A percentile compares a stretch with the other conserved stretches of the same genome.
phyloP scores from a whole-genome alignment of 2,113 vertebrate genomes.

The Rhabdornis inornatus region DNA sequence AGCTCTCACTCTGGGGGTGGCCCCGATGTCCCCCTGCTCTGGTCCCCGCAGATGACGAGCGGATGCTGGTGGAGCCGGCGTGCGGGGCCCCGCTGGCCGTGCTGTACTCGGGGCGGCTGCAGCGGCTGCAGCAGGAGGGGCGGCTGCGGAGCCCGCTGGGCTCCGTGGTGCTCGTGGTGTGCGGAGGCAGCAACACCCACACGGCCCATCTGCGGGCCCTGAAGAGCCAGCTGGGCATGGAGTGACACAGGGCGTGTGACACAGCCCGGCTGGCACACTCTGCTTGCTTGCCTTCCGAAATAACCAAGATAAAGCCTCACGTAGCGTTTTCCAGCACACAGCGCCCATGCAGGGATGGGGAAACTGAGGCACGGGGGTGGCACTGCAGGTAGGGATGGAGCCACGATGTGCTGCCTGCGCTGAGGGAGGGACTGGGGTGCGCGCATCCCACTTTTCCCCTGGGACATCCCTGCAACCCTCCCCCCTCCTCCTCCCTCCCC shows the following conservation, averaged over 20 bases:
- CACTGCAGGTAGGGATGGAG: neutral
- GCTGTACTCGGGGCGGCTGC: constrained; percentile 81
- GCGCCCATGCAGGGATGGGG: neutral
- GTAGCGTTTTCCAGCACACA: neutral
- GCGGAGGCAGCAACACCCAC: constrained; percentile 84
- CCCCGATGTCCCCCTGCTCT: rapidly evolving
- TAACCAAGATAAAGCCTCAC: neutral
- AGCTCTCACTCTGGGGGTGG: rapidly evolving
- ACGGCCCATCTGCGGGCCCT: constrained; percentile 73
- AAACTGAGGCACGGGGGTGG: neutral
- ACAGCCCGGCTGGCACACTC: rapidly evolving
- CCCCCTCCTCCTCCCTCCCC: neutral
- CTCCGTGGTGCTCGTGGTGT: constrained; percentile 84
- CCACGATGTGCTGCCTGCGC: neutral
- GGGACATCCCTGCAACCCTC: rapidly evolving
- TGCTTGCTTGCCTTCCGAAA: neutral
- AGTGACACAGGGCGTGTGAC: neutral
- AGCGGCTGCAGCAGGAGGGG: constrained; percentile 76
- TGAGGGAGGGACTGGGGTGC: neutral
- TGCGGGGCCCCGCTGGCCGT: constrained; percentile 86
- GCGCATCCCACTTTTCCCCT: rapidly evolving
- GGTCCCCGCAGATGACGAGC: constrained; percentile 82
- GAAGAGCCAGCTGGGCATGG: constrained; percentile 75
- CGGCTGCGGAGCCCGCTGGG: constrained; percentile 63
- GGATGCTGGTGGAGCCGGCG: constrained; percentile 86